Percentiles rank a stretch among this genome's conserved stretches.
Conservation (phyloP, 1,140 invertebrate genomes). For the Lordiphosa mommai region DNA sequence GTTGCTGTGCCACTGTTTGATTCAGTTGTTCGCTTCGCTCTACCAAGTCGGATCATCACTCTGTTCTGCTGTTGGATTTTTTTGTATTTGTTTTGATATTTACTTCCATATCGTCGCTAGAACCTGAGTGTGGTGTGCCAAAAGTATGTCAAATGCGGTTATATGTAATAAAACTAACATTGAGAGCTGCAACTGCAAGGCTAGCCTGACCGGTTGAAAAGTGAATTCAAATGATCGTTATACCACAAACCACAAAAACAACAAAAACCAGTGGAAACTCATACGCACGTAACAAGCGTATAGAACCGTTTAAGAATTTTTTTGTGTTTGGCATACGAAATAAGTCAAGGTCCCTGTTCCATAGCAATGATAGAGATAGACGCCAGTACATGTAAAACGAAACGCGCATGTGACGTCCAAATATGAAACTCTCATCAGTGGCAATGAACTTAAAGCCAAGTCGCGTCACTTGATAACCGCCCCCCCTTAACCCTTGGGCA, state of each 20-base stretch:
- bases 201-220: constrained; percentile 18
- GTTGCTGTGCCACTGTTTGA: too few species aligned
- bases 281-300: neutral
- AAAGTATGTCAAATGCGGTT: constrained; percentile 38
- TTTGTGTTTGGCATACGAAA: constrained; percentile 59
- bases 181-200: too few species aligned
- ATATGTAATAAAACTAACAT: constrained; percentile 16
- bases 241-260: constrained; percentile 9
- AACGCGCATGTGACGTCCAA: constrained; percentile 1
- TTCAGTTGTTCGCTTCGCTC: too few species aligned
- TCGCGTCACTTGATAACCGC: constrained; percentile 26
- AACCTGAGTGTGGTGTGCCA: neutral
- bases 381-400: constrained; percentile 19
- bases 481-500: constrained; percentile 26
- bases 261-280: neutral
- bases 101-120: too few species aligned
- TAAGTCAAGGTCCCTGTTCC: constrained; percentile 64
- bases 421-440: constrained; percentile 6
- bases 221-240: constrained; percentile 9
- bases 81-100: too few species aligned
- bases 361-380: constrained; percentile 3
- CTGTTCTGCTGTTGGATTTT: too few species aligned
- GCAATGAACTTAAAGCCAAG: constrained; percentile 60
- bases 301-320: constrained; percentile 25
- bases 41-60: too few species aligned